phyloP scores from a whole-genome alignment of 2,797 vertebrate genomes.

The Avahi laniger region DNA sequence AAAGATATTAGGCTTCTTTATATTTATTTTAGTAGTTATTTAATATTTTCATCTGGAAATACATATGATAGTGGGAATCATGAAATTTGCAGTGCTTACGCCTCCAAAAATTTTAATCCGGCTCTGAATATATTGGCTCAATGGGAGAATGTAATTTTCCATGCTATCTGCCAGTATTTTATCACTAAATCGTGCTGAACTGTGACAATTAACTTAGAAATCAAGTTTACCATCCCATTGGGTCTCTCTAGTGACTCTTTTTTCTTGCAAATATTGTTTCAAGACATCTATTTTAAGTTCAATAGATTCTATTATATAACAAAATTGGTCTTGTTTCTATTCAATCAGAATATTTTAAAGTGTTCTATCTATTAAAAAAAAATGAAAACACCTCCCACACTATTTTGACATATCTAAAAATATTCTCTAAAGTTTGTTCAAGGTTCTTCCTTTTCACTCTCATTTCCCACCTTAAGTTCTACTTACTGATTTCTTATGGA shows the following conservation, averaged over 20 bases:
- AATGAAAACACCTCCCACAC: background rate
- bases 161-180: background rate
- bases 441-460: background rate
- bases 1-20: background rate
- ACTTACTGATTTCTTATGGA: background rate
- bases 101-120: background rate
- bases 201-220: background rate
- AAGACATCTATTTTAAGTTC: background rate
- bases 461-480: background rate
- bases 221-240: background rate
- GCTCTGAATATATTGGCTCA: background rate
- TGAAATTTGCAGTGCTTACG: background rate
- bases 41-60: background rate
- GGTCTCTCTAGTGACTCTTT: background rate
- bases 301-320: background rate
- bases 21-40: background rate
- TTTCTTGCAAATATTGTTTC: background rate
- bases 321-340: background rate
- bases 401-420: background rate
- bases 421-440: background rate
- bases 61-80: background rate
- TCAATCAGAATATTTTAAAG: background rate
- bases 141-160: background rate
- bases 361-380: background rate
- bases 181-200: background rate